phyloP scores from a whole-genome alignment of 2,888 invertebrate species.

The Ennomos erosarius region DNA sequence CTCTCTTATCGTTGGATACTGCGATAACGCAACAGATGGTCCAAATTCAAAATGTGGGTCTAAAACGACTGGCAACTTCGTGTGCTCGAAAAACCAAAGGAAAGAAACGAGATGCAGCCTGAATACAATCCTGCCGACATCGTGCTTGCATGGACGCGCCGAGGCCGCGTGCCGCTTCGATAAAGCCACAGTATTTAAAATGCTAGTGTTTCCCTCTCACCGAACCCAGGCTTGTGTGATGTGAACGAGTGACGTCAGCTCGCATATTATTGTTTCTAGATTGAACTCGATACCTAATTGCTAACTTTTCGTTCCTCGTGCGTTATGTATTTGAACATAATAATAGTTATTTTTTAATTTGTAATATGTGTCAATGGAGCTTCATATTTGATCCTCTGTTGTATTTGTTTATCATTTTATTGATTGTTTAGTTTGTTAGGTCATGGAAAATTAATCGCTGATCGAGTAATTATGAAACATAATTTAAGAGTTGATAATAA shows the following conservation, averaged over 20 bases:
- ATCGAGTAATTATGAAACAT: slow-evolving; percentile 74
- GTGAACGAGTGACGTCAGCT: slow-evolving; percentile 67
- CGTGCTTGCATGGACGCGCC: no score
- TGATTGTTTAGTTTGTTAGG: slow-evolving; percentile 73
- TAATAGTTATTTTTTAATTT: slow-evolving; percentile 63
- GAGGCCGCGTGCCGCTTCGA: slow-evolving; percentile 46
- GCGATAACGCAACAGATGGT: no score
- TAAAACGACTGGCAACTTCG: no score
- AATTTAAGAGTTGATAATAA: slow-evolving; percentile 78
- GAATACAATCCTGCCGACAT: no score
- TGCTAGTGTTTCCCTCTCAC: slow-evolving; percentile 64
- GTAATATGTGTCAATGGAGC: slow-evolving; percentile 61
- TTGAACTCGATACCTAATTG: slow-evolving; percentile 51
- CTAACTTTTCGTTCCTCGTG: slow-evolving; percentile 56
- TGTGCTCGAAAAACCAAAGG: no score
- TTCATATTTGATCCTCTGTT: slow-evolving; percentile 65
- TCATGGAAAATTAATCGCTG: slow-evolving; percentile 75
- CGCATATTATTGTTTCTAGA: slow-evolving; percentile 62
- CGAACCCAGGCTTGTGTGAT: slow-evolving; percentile 62
- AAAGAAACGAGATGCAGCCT: no score
- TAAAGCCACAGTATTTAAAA: slow-evolving; percentile 71
- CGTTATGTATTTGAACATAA: slow-evolving; percentile 63
- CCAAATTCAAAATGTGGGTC: no score
- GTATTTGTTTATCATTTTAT: slow-evolving; percentile 65
- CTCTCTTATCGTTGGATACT: no score